Base-by-base conservation (phyloP, 2,888 invertebrate genomes). In the Pheosia tremula region DNA sequence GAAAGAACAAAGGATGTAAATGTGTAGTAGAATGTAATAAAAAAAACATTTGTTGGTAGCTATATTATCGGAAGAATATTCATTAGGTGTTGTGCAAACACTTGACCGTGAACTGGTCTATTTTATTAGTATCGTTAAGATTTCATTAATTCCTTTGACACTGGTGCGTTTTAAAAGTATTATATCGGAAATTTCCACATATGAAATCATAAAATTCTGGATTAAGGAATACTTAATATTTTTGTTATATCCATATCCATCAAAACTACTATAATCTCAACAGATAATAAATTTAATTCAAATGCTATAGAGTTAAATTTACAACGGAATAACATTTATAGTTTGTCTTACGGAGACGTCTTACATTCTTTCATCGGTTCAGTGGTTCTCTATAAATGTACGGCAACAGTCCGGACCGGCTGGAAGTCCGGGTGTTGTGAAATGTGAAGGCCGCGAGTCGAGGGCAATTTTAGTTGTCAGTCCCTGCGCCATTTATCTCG, bases 381-480 rank as follows among this genome's bases (percentile, higher is more conserved):
- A 74, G 66, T 69, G 74, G 76, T 79, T 81, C 78, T 71, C 75
- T 81, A 77, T 72, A 73, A 81, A 76, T 83, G 79, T 81, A 81
- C 74, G 63, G 72, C 76, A 76, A 69, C 72, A 62, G 80, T 76
- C 80, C 82, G 77, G 76, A 81, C 81, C 73, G 82, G 81, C 84
- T 88, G 89, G 91, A 91, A 90, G 91, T 93, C 93, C 93, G 93
- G 93, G 91, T 93, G 81, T 88, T 86, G 87, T 85, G 81, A 92
- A 93, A 93, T 93, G 93, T 91, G 93, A 93, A 93, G 93, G 93
- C 84, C 92, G 82, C 73, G 60, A 77, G 85, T 84, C 87, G 88
- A 89, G 87, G 86, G 89, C 89, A 85, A 82, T 86, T 87, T 85
- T 83, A 84, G 81, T 76, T 79, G 83, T 84, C 87, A 81, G 87